Percentiles rank a stretch among this genome's conserved stretches.
These are phyloP conservation scores for Sparidentex hasta DNA, from an alignment of 2,797 vertebrate genomes.

Conservation along the genomic window DNA sequence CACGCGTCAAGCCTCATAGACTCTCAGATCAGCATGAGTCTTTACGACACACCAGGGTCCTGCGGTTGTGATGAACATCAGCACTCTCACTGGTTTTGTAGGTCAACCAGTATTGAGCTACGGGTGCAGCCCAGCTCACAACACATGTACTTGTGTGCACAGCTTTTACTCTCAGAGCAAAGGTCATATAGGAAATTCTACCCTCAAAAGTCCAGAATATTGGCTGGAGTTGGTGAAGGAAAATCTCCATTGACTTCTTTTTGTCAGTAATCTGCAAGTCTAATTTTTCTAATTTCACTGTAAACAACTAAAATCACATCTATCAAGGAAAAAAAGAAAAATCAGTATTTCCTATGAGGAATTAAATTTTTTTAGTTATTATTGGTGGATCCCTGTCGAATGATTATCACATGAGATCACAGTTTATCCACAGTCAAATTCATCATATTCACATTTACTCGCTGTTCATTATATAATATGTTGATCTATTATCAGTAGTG, in stretches of 20 bases:
- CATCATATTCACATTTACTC: background rate
- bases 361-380: background rate
- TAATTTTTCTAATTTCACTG: conserved; percentile 10
- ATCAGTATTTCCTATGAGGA: background rate
- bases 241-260: conserved; percentile 5
- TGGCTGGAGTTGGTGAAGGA: background rate
- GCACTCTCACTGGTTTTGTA: conserved; percentile 82
- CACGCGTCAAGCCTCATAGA: conserved; percentile 83
- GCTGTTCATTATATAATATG: background rate
- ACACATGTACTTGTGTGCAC: conserved; percentile 38
- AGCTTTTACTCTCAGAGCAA: conserved; percentile 55
- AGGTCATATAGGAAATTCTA: conserved; percentile 50
- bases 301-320: background rate
- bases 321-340: background rate
- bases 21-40: conserved; percentile 80
- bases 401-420: background rate
- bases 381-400: background rate
- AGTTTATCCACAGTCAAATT: background rate
- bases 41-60: conserved; percentile 77
- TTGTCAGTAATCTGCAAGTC: background rate
- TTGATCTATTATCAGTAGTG: background rate
- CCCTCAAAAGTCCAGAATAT: conserved; percentile 16
- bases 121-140: conserved; percentile 57
- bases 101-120: conserved; percentile 79
- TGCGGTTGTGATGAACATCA: conserved; percentile 78